Conservation (phyloP, 2,888 invertebrate genomes). For the Pachycephus smyrnensis region DNA sequence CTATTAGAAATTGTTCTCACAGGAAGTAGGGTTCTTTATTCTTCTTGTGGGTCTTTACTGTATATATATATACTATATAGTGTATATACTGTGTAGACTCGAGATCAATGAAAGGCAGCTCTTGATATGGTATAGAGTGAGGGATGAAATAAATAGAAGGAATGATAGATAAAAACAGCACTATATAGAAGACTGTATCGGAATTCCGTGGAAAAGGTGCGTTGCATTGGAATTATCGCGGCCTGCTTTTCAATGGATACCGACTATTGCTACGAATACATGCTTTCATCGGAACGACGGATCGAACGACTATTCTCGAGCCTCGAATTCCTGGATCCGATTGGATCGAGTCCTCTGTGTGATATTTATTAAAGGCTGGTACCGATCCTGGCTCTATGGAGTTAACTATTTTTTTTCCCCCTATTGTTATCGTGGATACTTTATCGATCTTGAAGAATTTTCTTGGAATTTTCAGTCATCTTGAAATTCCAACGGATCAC, state of each 20-base stretch:
- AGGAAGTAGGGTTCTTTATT: neutral
- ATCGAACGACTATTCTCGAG: neutral
- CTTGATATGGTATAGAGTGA: neutral
- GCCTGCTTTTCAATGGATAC: slow-evolving; percentile 18
- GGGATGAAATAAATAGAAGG: neutral
- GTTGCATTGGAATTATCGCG: slow-evolving; percentile 29
- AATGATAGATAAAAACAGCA: neutral
- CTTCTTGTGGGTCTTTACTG: neutral
- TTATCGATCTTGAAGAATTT: neutral
- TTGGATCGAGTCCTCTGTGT: neutral
- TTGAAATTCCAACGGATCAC: neutral
- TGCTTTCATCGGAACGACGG: slow-evolving; percentile 17
- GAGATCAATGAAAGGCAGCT: neutral
- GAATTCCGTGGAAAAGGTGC: slow-evolving; percentile 25
- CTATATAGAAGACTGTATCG: slow-evolving; percentile 3
- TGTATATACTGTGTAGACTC: neutral
- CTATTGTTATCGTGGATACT: neutral
- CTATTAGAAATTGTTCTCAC: neutral
- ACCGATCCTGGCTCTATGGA: neutral
- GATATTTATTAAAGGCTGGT: neutral
- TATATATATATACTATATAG: neutral
- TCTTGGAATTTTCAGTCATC: neutral
- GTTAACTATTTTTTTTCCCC: neutral
- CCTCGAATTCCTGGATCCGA: neutral
- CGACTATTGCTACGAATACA: slow-evolving; percentile 13